Base-by-base conservation (phyloP, 2,888 invertebrate genomes). In the Aquatica leii region DNA sequence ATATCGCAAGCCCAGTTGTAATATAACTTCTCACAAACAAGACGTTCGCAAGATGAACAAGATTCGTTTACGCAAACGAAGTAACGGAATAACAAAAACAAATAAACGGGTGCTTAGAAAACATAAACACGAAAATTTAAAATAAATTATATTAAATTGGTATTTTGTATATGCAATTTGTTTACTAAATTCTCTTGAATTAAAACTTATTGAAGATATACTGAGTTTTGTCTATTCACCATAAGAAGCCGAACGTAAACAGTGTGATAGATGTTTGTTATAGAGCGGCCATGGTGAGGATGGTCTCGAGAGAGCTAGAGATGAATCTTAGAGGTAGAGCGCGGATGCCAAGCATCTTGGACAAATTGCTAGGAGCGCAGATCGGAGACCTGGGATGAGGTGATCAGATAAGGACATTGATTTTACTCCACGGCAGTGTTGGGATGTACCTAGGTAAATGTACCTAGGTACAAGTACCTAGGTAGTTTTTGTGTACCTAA, bases 181-280 rank as follows among this genome's bases (percentile, higher is more conserved):
- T 24, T 24, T 24, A 24, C 24, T 24, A 24, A 24, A 24, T 24
- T 24, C 24, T 24, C 4, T 6, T 4, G 51, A 62, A 67, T 65
- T 65, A 62, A 65, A 60, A 54, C 53, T 31, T 55, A 65, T 65
- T 58, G 65, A 62, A 57, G 54, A 58, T 57, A 57, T 49, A 50
- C 40, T 65, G 69, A 71, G 69, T 74, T 75, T 75, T 76, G 75
- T 74, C 74, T 75, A 74, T 75, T 71, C 71, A 67, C 69, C 67
- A 66, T 65, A 73, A 72, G 73, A 75, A 74, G 76, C 74, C 74
- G 73, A 75, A 75, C 76, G 77, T 77, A 77, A 80, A 80, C 79
- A 80, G 75, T 69, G 78, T 80, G 80, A 80, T 80, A 77, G 79
- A 80, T 80, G 80, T 79, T 80, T 79, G 79, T 80, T 79, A 78